Conservation (phyloP, 1,140 invertebrate genomes). For the Papilio xuthus region DNA sequence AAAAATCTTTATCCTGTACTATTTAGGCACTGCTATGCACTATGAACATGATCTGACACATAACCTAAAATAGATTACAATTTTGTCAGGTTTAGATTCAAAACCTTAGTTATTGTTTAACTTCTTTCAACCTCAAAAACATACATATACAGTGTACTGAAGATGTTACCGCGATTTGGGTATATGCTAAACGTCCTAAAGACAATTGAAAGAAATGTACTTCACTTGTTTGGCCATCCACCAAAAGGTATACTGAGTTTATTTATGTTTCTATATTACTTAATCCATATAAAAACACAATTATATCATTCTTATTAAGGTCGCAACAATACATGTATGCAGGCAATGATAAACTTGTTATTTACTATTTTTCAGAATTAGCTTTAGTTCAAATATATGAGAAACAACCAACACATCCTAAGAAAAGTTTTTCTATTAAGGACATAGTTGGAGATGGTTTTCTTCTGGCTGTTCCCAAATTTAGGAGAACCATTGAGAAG, state of each 20-base stretch:
- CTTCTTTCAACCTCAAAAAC: not conserved
- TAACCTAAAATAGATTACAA: not conserved
- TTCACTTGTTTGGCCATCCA: slow-evolving; percentile 64
- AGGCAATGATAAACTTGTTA: not conserved
- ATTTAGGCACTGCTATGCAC: too few relatives aligned
- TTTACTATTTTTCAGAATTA: slow-evolving; percentile 58
- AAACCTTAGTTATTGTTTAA: not conserved
- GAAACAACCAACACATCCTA: slow-evolving; percentile 39
- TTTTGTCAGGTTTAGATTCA: not conserved
- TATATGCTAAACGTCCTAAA: slow-evolving; percentile 54
- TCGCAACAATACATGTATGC: not conserved
- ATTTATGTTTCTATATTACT: not conserved
- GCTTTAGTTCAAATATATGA: slow-evolving; percentile 63
- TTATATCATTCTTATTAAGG: not conserved
- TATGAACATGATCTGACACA: not conserved
- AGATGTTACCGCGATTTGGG: slow-evolving; percentile 41
- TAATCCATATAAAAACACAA: not conserved
- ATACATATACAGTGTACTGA: not conserved
- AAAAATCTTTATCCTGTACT: too few relatives aligned
- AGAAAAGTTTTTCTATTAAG: slow-evolving; percentile 79
- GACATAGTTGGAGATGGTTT: slow-evolving; percentile 88
- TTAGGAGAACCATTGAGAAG: slow-evolving; percentile 88
- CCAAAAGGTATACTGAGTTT: slow-evolving; percentile 57
- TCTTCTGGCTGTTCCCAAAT: slow-evolving; percentile 91
- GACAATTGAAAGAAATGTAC: slow-evolving; percentile 60